These are phyloP conservation scores for Synergus japonicus DNA, from an alignment of 2,888 invertebrate species.

Conservation along the genomic window DNA sequence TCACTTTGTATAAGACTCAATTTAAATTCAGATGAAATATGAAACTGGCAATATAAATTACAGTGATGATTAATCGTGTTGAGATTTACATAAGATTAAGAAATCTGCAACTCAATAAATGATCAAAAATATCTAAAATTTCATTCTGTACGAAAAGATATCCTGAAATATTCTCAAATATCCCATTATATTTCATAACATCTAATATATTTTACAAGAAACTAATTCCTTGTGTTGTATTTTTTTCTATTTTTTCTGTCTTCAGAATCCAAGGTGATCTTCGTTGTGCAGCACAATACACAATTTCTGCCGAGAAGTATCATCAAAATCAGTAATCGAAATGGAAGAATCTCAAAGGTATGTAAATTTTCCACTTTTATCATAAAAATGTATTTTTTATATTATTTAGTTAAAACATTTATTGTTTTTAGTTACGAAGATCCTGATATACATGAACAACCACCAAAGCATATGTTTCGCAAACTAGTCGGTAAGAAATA, in stretches of 20 bases:
- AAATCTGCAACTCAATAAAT: neutral
- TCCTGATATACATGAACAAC: constrained; percentile 62
- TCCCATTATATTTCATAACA: too few relatives aligned
- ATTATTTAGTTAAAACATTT: neutral
- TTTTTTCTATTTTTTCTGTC: constrained; percentile 42
- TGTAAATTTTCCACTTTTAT: too few relatives aligned
- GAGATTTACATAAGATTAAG: neutral
- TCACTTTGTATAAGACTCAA: neutral
- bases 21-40: neutral
- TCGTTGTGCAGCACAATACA: constrained; percentile 56
- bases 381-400: too few relatives aligned
- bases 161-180: too few relatives aligned
- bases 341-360: constrained; percentile 72
- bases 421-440: constrained; percentile 65
- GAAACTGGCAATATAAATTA: neutral
- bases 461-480: constrained; percentile 57
- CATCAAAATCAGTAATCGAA: constrained; percentile 51
- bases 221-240: too few relatives aligned
- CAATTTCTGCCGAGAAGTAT: constrained; percentile 51
- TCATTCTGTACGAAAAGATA: neutral
- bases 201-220: too few relatives aligned
- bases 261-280: constrained; percentile 71
- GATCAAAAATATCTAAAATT: neutral
- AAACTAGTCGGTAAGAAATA: constrained; percentile 58
- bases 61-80: neutral